Base-by-base conservation (phyloP, 2,113 vertebrate genomes). In the Apodemus speciosus region DNA sequence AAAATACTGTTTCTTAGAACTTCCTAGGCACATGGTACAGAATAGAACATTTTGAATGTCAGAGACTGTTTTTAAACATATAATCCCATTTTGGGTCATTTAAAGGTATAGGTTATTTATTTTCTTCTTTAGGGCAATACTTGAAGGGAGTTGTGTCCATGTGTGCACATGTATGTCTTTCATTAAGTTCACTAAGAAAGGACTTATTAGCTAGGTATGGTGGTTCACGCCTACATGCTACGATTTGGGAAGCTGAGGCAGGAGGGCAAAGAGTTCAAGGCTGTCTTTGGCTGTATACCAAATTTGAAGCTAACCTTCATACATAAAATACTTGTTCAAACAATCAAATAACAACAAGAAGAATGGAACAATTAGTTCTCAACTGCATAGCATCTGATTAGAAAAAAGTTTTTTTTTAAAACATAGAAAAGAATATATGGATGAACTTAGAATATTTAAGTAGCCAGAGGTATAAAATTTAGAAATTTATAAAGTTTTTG, bases 401-500 rank as follows among this genome's bases (percentile, higher is more conserved):
- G 68, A 56, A 88, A 81, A 81, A 94, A 32, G 6, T 43, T 40
- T 76, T 56, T 23, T 21, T 13, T 53, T 56, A 16, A 16, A 56
- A 56, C 51, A 89, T 85, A 6, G 51, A 32, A 58, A 49, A 69
- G 71, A 62, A 20, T 23, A 73, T 21, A 85, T 38, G 76, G 89
- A 73, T 86, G 73, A 77, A 90, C 20, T n/a, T 85, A 81, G 46
- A 90, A 71, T 60, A 69, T 72, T 90, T 38, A 81, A 32, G 40
- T 83, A 40, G 35, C 85, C 43, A 76, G 86, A 89, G 77, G 77
- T 83, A 58, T 84, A 92, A 71, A 92, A 69, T 91, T 90, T 84
- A 93, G 89, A 83, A 95, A 89, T 53, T 69, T 60, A 46, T 87
- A 20, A 86, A 81, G 23, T n/a, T 43, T 89, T 95, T 68, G 46